These are phyloP conservation scores for Caenorhabditis wallacei DNA, from an alignment of 2,888 invertebrate species.

Conservation along the genomic window DNA sequence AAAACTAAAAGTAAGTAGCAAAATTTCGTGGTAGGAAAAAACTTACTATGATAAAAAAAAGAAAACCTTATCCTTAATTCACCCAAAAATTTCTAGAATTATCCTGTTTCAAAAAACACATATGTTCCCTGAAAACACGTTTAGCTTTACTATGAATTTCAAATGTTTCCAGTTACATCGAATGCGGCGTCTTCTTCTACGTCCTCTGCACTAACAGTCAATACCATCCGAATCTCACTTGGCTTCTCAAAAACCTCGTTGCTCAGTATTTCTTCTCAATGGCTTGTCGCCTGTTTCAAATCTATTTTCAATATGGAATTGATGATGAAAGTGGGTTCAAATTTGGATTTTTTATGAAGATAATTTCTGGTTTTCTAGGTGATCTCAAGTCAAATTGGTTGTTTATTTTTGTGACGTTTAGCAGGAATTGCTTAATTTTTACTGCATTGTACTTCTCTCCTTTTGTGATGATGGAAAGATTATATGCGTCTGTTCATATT, in stretches of 20 bases:
- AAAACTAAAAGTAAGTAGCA: too few species aligned
- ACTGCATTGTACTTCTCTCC: conserved; percentile 68
- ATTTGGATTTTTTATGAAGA: neutral
- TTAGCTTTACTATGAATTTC: too few species aligned
- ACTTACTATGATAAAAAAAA: too few species aligned
- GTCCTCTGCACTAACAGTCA: conserved; percentile 66
- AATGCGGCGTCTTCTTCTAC: conserved; percentile 65
- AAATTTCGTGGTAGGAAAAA: too few species aligned
- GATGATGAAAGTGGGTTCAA: conserved; percentile 52
- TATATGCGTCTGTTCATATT: conserved; percentile 64
- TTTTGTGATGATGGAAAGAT: conserved; percentile 67
- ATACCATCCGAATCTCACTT: conserved; percentile 67
- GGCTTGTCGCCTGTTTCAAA: conserved; percentile 65
- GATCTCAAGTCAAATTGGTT: conserved; percentile 39
- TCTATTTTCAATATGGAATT: conserved; percentile 60
- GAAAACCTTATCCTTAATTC: neutral
- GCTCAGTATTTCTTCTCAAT: conserved; percentile 68
- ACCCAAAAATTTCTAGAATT: too few species aligned
- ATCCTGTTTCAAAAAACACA: too few species aligned
- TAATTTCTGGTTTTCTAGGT: conserved; percentile 12
- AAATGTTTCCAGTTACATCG: conserved; percentile 62
- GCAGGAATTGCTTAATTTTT: conserved; percentile 63
- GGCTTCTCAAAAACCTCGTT: conserved; percentile 65
- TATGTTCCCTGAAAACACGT: too few species aligned
- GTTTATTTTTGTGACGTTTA: conserved; percentile 57